Evolutionary conservation across 2,797 vertebrate species (phyloP).

Genomic region (Gymnoscopelus microlampas): DNA sequence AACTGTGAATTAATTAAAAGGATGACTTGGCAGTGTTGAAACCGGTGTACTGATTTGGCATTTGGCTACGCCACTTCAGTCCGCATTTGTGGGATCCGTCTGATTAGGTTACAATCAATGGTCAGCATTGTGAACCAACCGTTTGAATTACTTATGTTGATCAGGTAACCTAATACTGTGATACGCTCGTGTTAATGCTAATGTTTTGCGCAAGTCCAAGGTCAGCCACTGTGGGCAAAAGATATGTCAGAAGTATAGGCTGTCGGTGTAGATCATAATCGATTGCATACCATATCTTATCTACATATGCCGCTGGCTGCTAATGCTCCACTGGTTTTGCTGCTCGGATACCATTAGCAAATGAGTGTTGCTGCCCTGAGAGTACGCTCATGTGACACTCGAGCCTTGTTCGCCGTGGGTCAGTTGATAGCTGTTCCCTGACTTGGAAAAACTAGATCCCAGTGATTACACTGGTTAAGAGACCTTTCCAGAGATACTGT

Average conservation of each 20-base stretch:
- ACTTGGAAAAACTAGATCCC: conserved; percentile 21
- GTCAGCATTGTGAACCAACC: conserved; percentile 55
- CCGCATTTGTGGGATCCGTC: conserved; percentile 26
- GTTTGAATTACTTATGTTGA: conserved; percentile 76
- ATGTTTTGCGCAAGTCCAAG: conserved; percentile 49
- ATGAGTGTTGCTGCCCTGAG: conserved; percentile 30
- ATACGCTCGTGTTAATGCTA: conserved; percentile 23
- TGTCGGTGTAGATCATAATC: conserved; percentile 21
- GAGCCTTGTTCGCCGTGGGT: background rate
- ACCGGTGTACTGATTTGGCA: conserved; percentile 35
- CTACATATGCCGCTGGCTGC: conserved; percentile 32
- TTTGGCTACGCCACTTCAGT: conserved; percentile 19
- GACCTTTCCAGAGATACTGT: background rate
- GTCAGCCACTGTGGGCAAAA: conserved; percentile 37
- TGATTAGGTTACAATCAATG: conserved; percentile 70
- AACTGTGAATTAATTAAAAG: conserved; percentile 27
- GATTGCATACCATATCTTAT: conserved; percentile 36
- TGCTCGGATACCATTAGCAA: conserved; percentile 17
- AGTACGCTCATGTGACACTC: conserved; percentile 8
- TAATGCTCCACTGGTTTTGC: conserved; percentile 42
- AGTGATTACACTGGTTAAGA: background rate
- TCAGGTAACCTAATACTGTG: conserved; percentile 59
- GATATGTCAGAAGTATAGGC: conserved; percentile 28
- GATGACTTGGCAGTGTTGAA: conserved; percentile 41
- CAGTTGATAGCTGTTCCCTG: conserved; percentile 6